These are phyloP conservation scores for Cotesia typhae DNA, from an alignment of 1,140 invertebrate species.

Conservation along the genomic window DNA sequence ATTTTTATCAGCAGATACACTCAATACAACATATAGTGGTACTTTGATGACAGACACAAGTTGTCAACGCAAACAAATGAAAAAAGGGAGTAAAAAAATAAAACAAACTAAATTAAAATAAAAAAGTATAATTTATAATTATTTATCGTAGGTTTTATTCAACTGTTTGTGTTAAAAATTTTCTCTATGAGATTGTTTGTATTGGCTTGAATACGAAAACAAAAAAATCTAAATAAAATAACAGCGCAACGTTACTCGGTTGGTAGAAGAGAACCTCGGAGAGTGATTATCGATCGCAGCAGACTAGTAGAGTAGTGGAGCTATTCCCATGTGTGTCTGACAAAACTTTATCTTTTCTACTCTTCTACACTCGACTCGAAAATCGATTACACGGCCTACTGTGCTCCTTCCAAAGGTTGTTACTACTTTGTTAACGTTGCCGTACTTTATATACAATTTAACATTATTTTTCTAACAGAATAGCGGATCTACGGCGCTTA, in stretches of 20 bases:
- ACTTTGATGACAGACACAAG: conserved; percentile 69
- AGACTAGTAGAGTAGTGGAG: background rate
- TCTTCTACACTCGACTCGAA: background rate
- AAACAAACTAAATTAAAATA: background rate
- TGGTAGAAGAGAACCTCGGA: background rate
- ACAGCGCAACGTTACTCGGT: conserved; percentile 8
- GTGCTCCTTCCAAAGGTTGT: too few species aligned
- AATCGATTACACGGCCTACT: conserved; percentile 11
- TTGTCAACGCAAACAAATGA: conserved; percentile 58
- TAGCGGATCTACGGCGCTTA: too few species aligned
- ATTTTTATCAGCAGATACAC: conserved; percentile 38
- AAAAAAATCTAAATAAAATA: conserved; percentile 17
- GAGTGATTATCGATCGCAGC: conserved; percentile 22
- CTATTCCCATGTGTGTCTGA: conserved; percentile 4
- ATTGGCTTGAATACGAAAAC: background rate
- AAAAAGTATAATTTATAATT: conserved; percentile 5
- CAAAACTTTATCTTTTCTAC: background rate
- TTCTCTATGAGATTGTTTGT: background rate
- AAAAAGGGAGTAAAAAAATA: conserved; percentile 9
- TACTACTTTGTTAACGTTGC: background rate
- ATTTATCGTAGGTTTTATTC: background rate
- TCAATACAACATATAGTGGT: conserved; percentile 66
- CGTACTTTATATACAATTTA: too few species aligned
- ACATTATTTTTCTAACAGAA: too few species aligned
- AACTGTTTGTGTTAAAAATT: conserved; percentile 3